These are phyloP conservation scores for Erynnis tages DNA, from an alignment of 2,888 invertebrate species.

Conservation along the genomic window DNA sequence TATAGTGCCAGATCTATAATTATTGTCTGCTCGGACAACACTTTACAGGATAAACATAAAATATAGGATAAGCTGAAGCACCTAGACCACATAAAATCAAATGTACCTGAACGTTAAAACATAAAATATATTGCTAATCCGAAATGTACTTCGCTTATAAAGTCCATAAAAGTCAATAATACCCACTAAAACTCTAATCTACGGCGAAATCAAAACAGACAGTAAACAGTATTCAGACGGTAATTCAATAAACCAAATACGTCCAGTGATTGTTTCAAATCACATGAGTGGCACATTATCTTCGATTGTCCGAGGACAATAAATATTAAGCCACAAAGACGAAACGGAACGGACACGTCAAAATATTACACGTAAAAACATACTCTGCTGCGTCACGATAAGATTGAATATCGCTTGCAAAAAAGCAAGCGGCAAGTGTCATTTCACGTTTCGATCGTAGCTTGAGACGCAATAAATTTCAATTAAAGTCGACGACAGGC, in stretches of 20 bases:
- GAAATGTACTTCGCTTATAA: neutral
- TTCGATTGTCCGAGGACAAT: slow-evolving; percentile 70
- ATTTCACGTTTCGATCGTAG: slow-evolving; percentile 56
- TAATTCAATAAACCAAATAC: slow-evolving; percentile 73
- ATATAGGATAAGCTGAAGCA: neutral
- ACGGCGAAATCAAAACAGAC: slow-evolving; percentile 31
- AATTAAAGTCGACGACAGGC: slow-evolving; percentile 72
- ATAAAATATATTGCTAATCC: neutral
- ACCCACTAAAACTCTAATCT: slow-evolving; percentile 2
- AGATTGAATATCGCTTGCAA: slow-evolving; percentile 41
- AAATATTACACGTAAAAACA: slow-evolving; percentile 35
- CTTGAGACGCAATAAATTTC: slow-evolving; percentile 75
- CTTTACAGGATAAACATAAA: neutral
- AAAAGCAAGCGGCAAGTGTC: slow-evolving; percentile 42
- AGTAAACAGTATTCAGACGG: slow-evolving; percentile 36
- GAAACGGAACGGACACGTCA: slow-evolving; percentile 47
- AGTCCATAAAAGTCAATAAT: slow-evolving; percentile 14
- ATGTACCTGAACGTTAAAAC: neutral
- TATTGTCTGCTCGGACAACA: no score
- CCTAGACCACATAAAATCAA: neutral
- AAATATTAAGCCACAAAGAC: slow-evolving; percentile 51
- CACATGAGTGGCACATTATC: slow-evolving; percentile 75
- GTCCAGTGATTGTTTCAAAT: slow-evolving; percentile 72
- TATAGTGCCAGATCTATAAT: no score
- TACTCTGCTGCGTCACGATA: slow-evolving; percentile 38